Evolutionary conservation across 2,888 invertebrate genomes (phyloP), one percentile per base, ranked within the genome.

Genomic region (Pomacea canaliculata): DNA sequence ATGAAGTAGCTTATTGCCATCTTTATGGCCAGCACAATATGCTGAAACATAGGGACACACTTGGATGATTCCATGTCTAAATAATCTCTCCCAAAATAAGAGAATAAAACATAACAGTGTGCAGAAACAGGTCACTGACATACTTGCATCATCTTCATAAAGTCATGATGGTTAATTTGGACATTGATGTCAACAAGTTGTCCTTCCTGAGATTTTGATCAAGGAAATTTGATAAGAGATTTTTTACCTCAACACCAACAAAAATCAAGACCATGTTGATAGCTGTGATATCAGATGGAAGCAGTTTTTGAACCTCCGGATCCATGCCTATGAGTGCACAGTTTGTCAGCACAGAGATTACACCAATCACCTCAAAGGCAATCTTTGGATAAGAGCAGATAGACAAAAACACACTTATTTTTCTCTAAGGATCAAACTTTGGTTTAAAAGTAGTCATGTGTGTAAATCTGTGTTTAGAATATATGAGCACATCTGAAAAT

Each of bases 291-390:
- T 89, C 86, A 16, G 92, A 89, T 4, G 92, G 91, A 37, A 92
- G 84, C n/a, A 88, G 78, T 49, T 89, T 87, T 87, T 93, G 92
- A 68, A 94, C 92, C 83, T 93, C 92, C 10, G 94, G 94, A 79
- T 94, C 94, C 80, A 95, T 92, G 83, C 94, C 94, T 65, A 95
- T 92, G 70, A 95, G 91, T 1, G 94, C 94, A 87, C 94, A 94
- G 91, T 95, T 95, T 75, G 95, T 95, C 85, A 95, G 92, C 80
- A 95, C 94, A 37, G 91, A 90, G 78, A 95, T 91, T 1, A 93
- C 92, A 60, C 94, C 94, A 78, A 95, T 92, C 59, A 94, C 92
- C 89, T 94, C 94, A 90, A 94, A 94, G 7, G 93, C 93, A 82
- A 92, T 91, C 93, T 94, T 90, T 16, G 89, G 86, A 71, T 37